phyloP scores from a whole-genome alignment of 2,797 vertebrate genomes.

The Epinephelus malabaricus region DNA sequence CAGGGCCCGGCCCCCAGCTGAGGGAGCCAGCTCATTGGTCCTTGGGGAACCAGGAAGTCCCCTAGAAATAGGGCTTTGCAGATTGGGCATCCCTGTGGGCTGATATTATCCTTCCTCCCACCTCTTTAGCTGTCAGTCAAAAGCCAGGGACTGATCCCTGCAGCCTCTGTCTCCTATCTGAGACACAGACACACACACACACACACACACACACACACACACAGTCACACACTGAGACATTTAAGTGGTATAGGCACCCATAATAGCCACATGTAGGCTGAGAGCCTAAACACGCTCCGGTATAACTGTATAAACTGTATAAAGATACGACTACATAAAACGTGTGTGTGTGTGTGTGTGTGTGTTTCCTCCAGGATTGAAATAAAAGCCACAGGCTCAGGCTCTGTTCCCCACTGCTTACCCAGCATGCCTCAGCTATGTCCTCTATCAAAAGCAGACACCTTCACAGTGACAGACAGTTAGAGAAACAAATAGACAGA shows the following conservation, averaged over 20 bases:
- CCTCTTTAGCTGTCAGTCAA: slow-evolving; percentile 82
- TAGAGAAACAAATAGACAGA: slow-evolving; percentile 51
- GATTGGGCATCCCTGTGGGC: slow-evolving; percentile 77
- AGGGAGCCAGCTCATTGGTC: slow-evolving; percentile 84
- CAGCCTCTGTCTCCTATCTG: slow-evolving; percentile 57
- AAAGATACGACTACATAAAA: slow-evolving; percentile 28
- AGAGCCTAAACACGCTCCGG: slow-evolving; percentile 31
- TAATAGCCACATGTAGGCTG: slow-evolving; percentile 42
- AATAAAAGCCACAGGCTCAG: slow-evolving; percentile 75
- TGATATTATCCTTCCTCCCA: slow-evolving; percentile 76
- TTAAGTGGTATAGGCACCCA: slow-evolving; percentile 34
- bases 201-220: not conserved
- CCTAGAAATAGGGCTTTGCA: slow-evolving; percentile 80
- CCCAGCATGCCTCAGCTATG: slow-evolving; percentile 72
- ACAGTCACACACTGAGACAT: slow-evolving; percentile 1
- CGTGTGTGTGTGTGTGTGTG: slow-evolving; percentile 26
- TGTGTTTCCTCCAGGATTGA: slow-evolving; percentile 47
- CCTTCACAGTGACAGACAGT: slow-evolving; percentile 63
- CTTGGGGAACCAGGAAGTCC: slow-evolving; percentile 82
- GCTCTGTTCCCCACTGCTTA: slow-evolving; percentile 69
- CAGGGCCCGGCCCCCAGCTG: slow-evolving; percentile 75
- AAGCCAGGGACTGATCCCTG: slow-evolving; percentile 67
- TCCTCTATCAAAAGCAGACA: slow-evolving; percentile 73
- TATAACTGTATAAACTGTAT: slow-evolving; percentile 43
- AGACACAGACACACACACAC: slow-evolving; percentile 23